phyloP scores from a whole-genome alignment of 2,888 invertebrate genomes.

The Agrochola litura region DNA sequence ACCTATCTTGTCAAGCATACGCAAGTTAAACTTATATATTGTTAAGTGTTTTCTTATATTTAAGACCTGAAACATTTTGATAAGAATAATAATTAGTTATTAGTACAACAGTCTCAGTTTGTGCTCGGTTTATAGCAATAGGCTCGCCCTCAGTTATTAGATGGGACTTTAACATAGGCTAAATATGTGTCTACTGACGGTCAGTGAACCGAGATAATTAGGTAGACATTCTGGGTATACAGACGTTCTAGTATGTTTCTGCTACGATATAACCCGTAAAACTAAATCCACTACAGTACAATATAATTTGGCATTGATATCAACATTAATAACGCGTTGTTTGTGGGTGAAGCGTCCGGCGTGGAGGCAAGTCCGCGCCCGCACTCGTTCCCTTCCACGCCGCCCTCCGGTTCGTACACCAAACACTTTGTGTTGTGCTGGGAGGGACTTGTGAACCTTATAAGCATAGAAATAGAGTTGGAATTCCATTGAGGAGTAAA shows the following conservation, averaged over 20 bases:
- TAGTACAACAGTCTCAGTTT: background rate
- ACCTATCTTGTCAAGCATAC: background rate
- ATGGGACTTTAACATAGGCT: background rate
- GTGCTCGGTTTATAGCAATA: background rate
- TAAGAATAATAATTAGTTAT: background rate
- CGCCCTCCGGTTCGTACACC: slow-evolving; percentile 90
- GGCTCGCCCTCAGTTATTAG: no score
- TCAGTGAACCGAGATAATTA: background rate
- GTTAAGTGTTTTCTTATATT: background rate
- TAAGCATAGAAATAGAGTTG: background rate
- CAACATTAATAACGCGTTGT: slow-evolving; percentile 50
- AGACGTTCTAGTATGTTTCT: background rate
- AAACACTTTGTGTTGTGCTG: slow-evolving; percentile 47
- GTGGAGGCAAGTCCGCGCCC: slow-evolving; percentile 81
- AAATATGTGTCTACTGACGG: background rate
- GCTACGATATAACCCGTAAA: slow-evolving; percentile 31
- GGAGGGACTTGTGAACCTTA: slow-evolving; percentile 57
- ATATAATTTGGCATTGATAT: slow-evolving; percentile 9
- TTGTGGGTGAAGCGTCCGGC: slow-evolving; percentile 71
- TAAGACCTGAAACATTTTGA: background rate
- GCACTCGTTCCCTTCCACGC: slow-evolving; percentile 90
- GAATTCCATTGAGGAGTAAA: slow-evolving; percentile 7
- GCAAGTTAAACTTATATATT: no score
- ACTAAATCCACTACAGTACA: background rate
- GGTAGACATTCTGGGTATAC: background rate